A percentile compares a stretch with the other conserved stretches of the same genome.
These are phyloP conservation scores for Caenorhabditis brenneri DNA, from an alignment of 1,140 invertebrate species.

Conservation along the genomic window DNA sequence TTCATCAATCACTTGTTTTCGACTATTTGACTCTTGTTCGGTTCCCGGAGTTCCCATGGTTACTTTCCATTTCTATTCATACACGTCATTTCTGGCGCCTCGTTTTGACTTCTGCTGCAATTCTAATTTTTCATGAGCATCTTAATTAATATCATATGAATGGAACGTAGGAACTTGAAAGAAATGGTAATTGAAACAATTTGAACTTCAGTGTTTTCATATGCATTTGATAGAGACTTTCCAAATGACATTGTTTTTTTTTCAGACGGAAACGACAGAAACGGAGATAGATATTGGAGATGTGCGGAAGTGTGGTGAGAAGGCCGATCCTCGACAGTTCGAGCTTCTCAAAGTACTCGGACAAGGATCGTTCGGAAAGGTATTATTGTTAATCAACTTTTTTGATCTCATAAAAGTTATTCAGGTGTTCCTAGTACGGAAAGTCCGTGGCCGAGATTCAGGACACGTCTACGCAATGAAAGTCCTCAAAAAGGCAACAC, in stretches of 20 bases:
- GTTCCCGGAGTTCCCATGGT: background rate
- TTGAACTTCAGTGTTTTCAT: background rate
- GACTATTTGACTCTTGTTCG: background rate
- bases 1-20: background rate
- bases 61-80: background rate
- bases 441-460: conserved; percentile 86
- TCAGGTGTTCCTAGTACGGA: conserved; percentile 91
- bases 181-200: background rate
- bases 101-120: background rate
- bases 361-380: conserved; percentile 97
- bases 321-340: conserved; percentile 90
- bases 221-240: background rate
- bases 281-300: conserved; percentile 86
- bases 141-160: too few relatives aligned
- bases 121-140: background rate
- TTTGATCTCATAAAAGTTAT: conserved; percentile 51
- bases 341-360: conserved; percentile 96
- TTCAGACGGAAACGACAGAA: background rate
- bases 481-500: conserved; percentile 93
- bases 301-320: conserved; percentile 87
- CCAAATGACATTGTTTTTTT: too few relatives aligned
- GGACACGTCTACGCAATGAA: conserved; percentile 99
- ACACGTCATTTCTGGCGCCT: too few relatives aligned
- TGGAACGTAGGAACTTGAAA: too few relatives aligned
- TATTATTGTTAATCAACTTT: background rate